Evolutionary conservation across 2,888 invertebrate genomes (phyloP), one percentile per base, ranked within the genome.

Genomic region (Thymelicus lineola): DNA sequence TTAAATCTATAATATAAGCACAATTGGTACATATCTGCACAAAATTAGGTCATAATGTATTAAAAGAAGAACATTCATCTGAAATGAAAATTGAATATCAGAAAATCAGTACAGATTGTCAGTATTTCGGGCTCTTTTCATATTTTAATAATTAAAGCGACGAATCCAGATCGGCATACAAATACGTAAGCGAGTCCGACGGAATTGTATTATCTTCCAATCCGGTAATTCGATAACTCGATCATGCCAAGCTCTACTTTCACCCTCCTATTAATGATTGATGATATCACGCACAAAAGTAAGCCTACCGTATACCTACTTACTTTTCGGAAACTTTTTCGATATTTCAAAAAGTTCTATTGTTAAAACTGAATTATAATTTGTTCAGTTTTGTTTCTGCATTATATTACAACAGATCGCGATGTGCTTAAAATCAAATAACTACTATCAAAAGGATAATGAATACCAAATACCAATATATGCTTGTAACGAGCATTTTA

Each of bases 101-200:
- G 20, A 63, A 57, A 48, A 35, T 46, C 68, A 57, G 62, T 69
- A 69, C 57, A 69, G 57, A 63, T 50, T 50, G 60, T 38, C 69
- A 57, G 58, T 69, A 63, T 58, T 48, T 69, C 63, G 57, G 48
- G 58, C 62, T 58, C 63, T 63, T 63, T 63, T 69, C 62, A 69
- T 63, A 69, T 69, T 63, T 69, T 63, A 69, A 69, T 69, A 69
- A 69, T 69, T 69, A 69, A 69, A 69, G 48, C 69, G 57, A 57
- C 48, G 69, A 57, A 69, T 63, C 63, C 69, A 69, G 63, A 69
- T 69, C 58, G 68, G 67, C 68, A 62, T 68, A 68, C 68, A 68
- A 62, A 62, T 68, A 62, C 63, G 58, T 63, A 69, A 57, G 58
- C 48, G 63, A 58, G 57, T 68, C 48, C 62, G 57, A 38, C 62